phyloP scores from a whole-genome alignment of 2,797 vertebrate genomes.

The Amblyopsis hoosieri region DNA sequence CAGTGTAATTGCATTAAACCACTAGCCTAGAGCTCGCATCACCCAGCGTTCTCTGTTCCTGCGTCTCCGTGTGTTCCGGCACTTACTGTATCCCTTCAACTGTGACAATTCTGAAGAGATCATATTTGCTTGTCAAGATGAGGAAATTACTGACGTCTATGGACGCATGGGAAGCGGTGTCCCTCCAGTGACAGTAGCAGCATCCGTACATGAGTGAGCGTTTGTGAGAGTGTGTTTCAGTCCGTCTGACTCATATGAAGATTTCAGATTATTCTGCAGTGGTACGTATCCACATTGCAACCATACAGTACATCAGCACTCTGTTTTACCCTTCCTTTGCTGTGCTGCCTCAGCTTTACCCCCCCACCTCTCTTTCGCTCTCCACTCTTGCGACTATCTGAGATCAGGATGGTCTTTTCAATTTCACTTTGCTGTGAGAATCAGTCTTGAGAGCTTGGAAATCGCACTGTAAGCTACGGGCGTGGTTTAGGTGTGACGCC shows the following conservation, averaged over 20 bases:
- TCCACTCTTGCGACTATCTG: conserved; percentile 33
- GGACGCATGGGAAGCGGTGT: conserved; percentile 13
- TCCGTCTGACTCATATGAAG: conserved; percentile 27
- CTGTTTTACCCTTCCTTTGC: conserved; percentile 25
- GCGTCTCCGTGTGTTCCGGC: too few species aligned
- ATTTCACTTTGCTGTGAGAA: too few species aligned
- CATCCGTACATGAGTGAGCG: conserved; percentile 6
- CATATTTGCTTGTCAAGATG: conserved; percentile 38
- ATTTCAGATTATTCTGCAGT: conserved; percentile 49
- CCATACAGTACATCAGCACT: conserved; percentile 46
- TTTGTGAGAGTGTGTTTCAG: background rate
- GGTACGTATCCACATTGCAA: conserved; percentile 48
- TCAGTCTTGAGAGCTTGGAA: too few species aligned
- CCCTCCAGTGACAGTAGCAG: conserved; percentile 4
- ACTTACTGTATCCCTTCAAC: too few species aligned
- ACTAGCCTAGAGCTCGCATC: too few species aligned
- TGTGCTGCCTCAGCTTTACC: conserved; percentile 14
- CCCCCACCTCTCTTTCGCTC: background rate
- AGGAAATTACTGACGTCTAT: conserved; percentile 27
- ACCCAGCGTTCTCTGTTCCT: too few species aligned
- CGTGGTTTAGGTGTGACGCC: too few species aligned
- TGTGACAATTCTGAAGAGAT: conserved; percentile 15
- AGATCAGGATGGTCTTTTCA: too few species aligned
- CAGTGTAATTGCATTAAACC: too few species aligned
- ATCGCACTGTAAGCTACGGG: too few species aligned